Evolutionary conservation across 2,888 invertebrate genomes (phyloP), one percentile per base, ranked within the genome.

Genomic region (Chalcosyrphus nemorum): DNA sequence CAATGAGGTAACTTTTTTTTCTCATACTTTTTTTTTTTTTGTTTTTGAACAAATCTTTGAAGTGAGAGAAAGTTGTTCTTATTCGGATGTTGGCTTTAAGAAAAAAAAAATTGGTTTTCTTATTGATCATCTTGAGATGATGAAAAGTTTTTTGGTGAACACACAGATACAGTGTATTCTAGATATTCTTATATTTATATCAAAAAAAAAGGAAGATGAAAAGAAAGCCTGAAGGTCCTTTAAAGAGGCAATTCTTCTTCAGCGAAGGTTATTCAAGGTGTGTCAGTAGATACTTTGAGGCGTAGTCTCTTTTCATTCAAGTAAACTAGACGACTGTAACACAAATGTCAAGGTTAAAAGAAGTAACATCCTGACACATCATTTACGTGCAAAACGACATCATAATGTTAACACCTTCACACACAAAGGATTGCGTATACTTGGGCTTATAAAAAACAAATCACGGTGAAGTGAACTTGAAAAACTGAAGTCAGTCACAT

Each of bases 11-110:
- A 38, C n/a, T 35, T 19, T 56, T 35, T 35, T 1, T 4, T 15
- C 17, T 27, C 29, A 7, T 57, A 17, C 32, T 29, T 17, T 11
- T 19, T 56, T 2, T 41, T 41, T 41, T 21, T 11, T n/a, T n/a
- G n/a, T n/a, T 59, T 52, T 52, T 7, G 9, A 17, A 9, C 52
- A 52, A 27, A n/a, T 52, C 38, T 66, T 66, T 66, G 52, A 52
- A 50, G 47, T 47, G 7, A 52, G 27, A 2, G 27, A 52, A 52
- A 2, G 27, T 29, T 52, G 0, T 19, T 45, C 11, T 45, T 19
- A 38, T 38, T 13, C 0, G 13, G 13, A 1, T 5, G 38, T n/a
- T 38, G 32, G 32, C 32, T 32, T 32, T 32, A 32, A 32, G 11
- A 9, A 32, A 9, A 32, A 2, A 11, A 32, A n/a, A n/a, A n/a